Evolutionary conservation across 2,797 vertebrate genomes (phyloP), one percentile per base, ranked within the genome.

Genomic region (Coccyzus lansbergi): DNA sequence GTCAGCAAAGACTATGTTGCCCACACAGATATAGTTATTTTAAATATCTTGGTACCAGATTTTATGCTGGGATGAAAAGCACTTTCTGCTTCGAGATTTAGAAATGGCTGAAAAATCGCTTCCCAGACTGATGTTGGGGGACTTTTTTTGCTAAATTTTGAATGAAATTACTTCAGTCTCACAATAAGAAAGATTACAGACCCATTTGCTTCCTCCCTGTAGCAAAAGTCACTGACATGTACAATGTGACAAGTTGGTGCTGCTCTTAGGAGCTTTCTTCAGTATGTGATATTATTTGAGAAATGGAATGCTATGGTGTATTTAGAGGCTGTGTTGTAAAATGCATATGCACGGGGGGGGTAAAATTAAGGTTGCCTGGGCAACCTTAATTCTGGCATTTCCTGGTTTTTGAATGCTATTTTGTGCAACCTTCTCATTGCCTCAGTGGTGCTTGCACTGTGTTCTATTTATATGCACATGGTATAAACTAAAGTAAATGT

Each of bases 361-460:
- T 94, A 94, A 96, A 96, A 95, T 96, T 94, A 96, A 94, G 92
- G 96, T 96, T 96, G 96, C 93, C 93, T 31, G 53, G 94, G 94
- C 48, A 96, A 96, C 94, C 81, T 90, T 96, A 95, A 96, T 96
- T 96, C 88, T 94, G 95, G 92, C 82, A 95, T 97, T 97, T 97
- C 95, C 93, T 97, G 94, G 77, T 92, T 81, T 94, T 94, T 88
- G n/a, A 95, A 89, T 80, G 90, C 68, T 88, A 58, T 96, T 95
- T 94, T 92, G 64, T 62, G 67, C 80, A 92, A 90, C 80, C 26
- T 95, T 92, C 91, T 91, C 20, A 20, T 71, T 96, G 89, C 70
- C 56, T 88, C 17, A 89, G 83, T 92, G 49, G 74, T 90, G 38
- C 81, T 92, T 95, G 77, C 56, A 40, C 89, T 93, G 44, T 72